A percentile compares a stretch with the other conserved stretches of the same genome.
Conservation (phyloP, 30 jellyfish, hydroid and myxozoan genomes). For the Morbakka virulenta region DNA sequence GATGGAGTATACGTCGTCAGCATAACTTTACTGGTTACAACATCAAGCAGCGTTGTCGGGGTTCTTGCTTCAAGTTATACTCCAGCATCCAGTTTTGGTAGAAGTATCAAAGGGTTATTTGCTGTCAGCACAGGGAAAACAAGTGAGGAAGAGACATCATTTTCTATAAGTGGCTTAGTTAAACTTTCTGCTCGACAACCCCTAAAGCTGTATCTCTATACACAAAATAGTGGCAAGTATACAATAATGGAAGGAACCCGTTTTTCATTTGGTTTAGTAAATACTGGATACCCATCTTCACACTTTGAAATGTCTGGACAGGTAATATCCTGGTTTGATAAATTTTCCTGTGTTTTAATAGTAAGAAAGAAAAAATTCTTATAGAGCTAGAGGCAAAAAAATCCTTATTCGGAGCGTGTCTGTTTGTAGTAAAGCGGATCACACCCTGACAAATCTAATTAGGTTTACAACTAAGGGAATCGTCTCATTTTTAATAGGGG, state of each 20-base stretch:
- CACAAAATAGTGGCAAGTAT: conserved; percentile 47
- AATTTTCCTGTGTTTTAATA: too few species aligned
- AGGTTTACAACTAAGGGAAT: too few species aligned
- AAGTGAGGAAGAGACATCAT: conserved; percentile 20
- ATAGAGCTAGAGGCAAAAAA: too few species aligned
- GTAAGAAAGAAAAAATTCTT: too few species aligned
- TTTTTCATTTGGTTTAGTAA: conserved; percentile 45
- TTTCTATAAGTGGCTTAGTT: conserved; percentile 37
- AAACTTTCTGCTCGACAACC: conserved; percentile 47
- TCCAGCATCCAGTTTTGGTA: conserved; percentile 25
- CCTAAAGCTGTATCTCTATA: conserved; percentile 36
- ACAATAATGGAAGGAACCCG: conserved; percentile 72
- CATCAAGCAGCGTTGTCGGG: conserved; percentile 41
- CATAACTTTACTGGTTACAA: conserved; percentile 45
- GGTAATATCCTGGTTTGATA: too few species aligned
- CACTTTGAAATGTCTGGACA: conserved; percentile 55
- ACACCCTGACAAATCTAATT: too few species aligned
- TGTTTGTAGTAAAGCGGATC: too few species aligned
- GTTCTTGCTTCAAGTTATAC: conserved; percentile 8
- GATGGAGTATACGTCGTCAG: conserved; percentile 52
- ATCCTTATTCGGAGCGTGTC: too few species aligned
- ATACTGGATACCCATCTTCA: conserved; percentile 71
- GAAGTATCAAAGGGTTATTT: conserved; percentile 37
- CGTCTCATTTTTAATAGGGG: too few species aligned
- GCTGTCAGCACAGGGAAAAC: conserved; percentile 17